Evolutionary conservation across 2,113 vertebrate species (phyloP), one percentile per base, ranked within the genome.

Genomic region (Datnioides undecimradiatus): DNA sequence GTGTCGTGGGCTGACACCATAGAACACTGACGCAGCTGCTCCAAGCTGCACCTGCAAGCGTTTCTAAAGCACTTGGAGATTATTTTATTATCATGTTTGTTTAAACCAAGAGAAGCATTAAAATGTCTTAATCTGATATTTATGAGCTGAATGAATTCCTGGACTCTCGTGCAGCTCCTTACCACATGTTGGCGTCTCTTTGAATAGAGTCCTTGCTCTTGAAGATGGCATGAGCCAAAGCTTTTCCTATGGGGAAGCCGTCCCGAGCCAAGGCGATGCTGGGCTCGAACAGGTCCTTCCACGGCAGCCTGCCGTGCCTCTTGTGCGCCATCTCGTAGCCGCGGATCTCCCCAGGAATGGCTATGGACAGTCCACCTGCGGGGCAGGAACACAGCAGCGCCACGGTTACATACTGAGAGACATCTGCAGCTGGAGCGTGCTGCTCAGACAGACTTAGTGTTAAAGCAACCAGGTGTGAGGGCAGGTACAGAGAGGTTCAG

Each of bases 311-410:
- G 36, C 98, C 98, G 11, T 99, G 96, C 13, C 97, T 95, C 71
- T 86, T 93, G 89, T 99, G 97, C 2, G 98, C 98, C 92, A 98
- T 91, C 82, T 97, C 96, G 6, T 98, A 99, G 17, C 98, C 97
- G 0, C 97, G 96, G 68, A 99, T 96, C 93, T 99, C 97, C 21
- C 98, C 98, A 0, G 98, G 98, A 55, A 99, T 96, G 0, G 97
- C 98, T 34, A 99, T 96, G 0, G 98, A 97, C 82, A 97, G 79
- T 25, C 97, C 98, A 21, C 97, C 98, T 99, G 91, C 81, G 65
- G 34, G 1, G n/a, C 17, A 78, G 48, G 84, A 84, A 83, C 55
- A 77, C 55, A 77, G 43, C 5, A 62, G 11, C 5, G 54, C 6
- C 34, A 43, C 33, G 23, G 13, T 34, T 69, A 71, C 16, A 66